Conservation (phyloP, 2,888 invertebrate species). For the Mimumesa dahlbomi region DNA sequence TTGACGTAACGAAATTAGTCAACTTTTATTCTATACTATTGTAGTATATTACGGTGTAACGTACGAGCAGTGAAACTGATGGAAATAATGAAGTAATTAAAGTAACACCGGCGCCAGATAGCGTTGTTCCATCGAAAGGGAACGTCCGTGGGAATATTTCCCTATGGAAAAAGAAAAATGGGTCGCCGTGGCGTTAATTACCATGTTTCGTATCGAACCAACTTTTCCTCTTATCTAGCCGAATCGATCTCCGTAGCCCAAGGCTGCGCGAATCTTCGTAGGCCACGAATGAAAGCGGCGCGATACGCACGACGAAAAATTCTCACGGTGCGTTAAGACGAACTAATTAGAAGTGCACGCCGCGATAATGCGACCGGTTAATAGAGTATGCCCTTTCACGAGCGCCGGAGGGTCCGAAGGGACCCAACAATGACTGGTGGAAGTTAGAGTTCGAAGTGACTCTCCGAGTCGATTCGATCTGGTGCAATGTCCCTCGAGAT, state of each 20-base stretch:
- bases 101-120: no score
- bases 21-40: no score
- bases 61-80: no score
- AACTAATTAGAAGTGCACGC: slow-evolving; percentile 67
- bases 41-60: no score
- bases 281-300: neutral
- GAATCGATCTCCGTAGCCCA: neutral
- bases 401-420: slow-evolving; percentile 14
- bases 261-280: neutral
- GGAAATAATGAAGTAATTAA: no score
- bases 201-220: neutral
- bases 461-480: slow-evolving; percentile 56
- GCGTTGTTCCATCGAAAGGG: no score
- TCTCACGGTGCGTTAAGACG: slow-evolving; percentile 65
- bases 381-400: slow-evolving; percentile 55
- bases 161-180: neutral
- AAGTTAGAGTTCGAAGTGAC: slow-evolving; percentile 41
- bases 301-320: slow-evolving; percentile 40
- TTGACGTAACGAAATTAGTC: no score
- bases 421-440: slow-evolving; percentile 54
- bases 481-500: slow-evolving; percentile 43
- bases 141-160: no score
- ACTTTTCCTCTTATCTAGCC: neutral
- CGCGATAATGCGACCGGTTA: slow-evolving; percentile 62
- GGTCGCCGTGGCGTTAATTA: neutral